Base-by-base conservation (phyloP, 2,888 invertebrate genomes). In the Coenonympha glycerion region DNA sequence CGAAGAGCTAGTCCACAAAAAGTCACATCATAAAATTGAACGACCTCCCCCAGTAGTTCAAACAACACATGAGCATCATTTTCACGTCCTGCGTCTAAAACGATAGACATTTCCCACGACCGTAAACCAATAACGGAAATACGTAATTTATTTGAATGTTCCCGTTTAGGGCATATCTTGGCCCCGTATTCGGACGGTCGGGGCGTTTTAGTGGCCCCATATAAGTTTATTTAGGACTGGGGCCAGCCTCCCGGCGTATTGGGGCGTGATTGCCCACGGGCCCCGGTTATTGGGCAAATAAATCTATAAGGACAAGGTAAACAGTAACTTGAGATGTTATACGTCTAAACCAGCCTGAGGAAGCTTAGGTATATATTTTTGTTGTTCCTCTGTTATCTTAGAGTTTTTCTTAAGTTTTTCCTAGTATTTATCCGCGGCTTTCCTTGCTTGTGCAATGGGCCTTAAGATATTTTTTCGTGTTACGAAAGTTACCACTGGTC, bases 221-320 rank as follows among this genome's bases (percentile, higher is more conserved):
- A 55, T 58, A 40, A 70, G 81, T 83, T 81, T 80, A 69, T 72
- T 83, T 80, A 81, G 81, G 81, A 77, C 73, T 68, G 74, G 65
- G 66, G 68, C 65, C 50, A 60, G 57, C 66, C 66, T 63, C 65
- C 63, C 62, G 54, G 60, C 69, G 72, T 72, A 78, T 73, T 68
- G 75, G 69, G 60, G 61, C 74, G 72, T 78, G 82, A 82, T 82
- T 81, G 80, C 77, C 69, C 73, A 67, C 70, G 63, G 53, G 63
- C 64, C 65, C 64, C 75, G 72, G 79, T 78, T 78, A 74, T 78
- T 75, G 73, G 73, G 73, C 74, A 76, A 76, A 79, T 75, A 81
- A 78, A 80, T 79, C 74, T 76, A 72, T 73, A 72, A 72, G 73
- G 72, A 73, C 66, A 66, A 74, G 65, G 71, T 73, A 75, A 60